Percentiles rank a stretch among this genome's conserved stretches.
phyloP scores from a whole-genome alignment of 1,140 invertebrate genomes.

The Oscheius sp. region DNA sequence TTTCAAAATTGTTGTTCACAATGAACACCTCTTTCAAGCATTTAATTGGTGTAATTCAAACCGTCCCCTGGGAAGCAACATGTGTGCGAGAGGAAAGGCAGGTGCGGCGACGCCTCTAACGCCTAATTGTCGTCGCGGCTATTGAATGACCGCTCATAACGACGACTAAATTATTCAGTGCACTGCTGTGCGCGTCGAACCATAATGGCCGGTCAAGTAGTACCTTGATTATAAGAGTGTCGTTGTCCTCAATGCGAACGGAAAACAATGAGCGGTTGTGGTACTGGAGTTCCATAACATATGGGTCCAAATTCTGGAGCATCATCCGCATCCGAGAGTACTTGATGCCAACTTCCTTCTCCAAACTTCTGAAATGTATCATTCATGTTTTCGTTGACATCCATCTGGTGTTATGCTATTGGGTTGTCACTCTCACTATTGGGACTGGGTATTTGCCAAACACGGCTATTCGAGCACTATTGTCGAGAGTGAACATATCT shows the following conservation, averaged over 20 bases:
- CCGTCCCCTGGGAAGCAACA: background rate
- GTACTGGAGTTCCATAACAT: slow-evolving; percentile 11
- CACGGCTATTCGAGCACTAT: background rate
- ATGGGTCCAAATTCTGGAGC: background rate
- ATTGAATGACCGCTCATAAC: background rate
- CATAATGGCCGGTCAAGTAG: background rate
- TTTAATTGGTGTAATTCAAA: no score
- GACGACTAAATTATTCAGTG: background rate
- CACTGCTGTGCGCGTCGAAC: background rate
- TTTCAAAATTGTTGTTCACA: no score
- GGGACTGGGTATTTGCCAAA: background rate
- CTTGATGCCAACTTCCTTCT: slow-evolving; percentile 17
- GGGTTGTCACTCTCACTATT: background rate
- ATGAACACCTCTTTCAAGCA: no score
- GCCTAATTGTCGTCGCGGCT: background rate
- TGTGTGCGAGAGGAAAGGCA: background rate
- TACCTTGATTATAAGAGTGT: slow-evolving; percentile 29
- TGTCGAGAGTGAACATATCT: background rate
- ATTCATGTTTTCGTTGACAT: background rate
- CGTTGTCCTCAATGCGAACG: slow-evolving; percentile 28
- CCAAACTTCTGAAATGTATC: slow-evolving; percentile 24
- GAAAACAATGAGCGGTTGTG: slow-evolving; percentile 21
- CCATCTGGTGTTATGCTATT: no score
- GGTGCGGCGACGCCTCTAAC: background rate
- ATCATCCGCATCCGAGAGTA: slow-evolving; percentile 27